Base-by-base conservation (phyloP, 2,888 invertebrate species). In the Macaria liturata region DNA sequence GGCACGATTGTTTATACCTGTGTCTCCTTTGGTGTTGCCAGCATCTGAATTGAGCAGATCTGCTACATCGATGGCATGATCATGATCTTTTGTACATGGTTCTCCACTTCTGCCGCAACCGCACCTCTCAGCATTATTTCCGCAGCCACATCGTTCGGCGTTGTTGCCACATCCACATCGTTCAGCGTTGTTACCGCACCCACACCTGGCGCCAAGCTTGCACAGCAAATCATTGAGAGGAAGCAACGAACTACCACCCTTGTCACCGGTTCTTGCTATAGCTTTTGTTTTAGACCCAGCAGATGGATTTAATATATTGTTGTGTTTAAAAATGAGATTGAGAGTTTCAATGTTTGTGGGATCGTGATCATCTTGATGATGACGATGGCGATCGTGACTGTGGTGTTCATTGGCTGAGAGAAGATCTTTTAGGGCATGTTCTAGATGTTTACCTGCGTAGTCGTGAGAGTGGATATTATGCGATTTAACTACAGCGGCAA, bases 271-370 rank as follows among this genome's bases (percentile, higher is more conserved):
- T 8, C 34, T 46, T 32, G 32, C 47, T 4, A 47, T 44, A 32
- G 50, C 32, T 8, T 54, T 54, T 30, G 9, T 1, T 30, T n/a
- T 6, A 30, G 47, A 5, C 40, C 32, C 30, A 4, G 47, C 0
- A 9, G 37, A 40, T 47, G 47, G 0, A 30, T 39, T 40, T 45
- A 51, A 46, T 20, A 59, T 54, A 6, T 61, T 60, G 30, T 67
- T 61, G 46, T 62, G 46, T 48, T 64, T 61, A 31, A 65, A 64
- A 43, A 60, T 8, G 1, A 59, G 31, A 54, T 68, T 67, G 8
- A 67, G 9, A 1, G 64, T 50, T 53, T 65, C 61, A 9, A 65
- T 46, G 49, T 66, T 64, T 39, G 61, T 52, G 7, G 30, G 30
- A n/a, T 61, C 56, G 32, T 46, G 54, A 6, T 48, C 45, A 0